Percentiles rank a stretch among this genome's conserved stretches.
Evolutionary conservation across 2,113 vertebrate species (phyloP).

Genomic region (Salminus brasiliensis): DNA sequence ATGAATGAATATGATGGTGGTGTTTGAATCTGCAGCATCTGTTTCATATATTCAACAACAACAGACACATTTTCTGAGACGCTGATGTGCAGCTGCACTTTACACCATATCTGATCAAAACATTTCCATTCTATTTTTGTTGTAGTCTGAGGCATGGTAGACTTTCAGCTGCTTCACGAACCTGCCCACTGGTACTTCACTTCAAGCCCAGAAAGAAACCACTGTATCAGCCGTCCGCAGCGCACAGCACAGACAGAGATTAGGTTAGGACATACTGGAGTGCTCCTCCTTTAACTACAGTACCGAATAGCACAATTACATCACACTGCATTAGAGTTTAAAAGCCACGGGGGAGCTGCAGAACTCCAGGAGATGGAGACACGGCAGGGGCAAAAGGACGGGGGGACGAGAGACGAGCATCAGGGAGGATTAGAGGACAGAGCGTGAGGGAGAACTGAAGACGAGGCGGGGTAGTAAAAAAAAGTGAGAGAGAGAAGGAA

Average conservation of each 20-base stretch:
- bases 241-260: neutral
- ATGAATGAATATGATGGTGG: too few relatives aligned
- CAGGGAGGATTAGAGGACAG: constrained; percentile 4
- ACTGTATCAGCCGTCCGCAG: too few relatives aligned
- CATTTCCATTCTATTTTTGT: too few relatives aligned
- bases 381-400: neutral
- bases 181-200: too few relatives aligned
- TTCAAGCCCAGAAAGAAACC: too few relatives aligned
- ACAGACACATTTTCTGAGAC: too few relatives aligned
- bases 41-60: too few relatives aligned
- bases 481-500: neutral
- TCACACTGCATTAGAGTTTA: neutral
- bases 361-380: constrained; percentile 1
- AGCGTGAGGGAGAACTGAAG: neutral
- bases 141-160: too few relatives aligned
- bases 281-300: constrained; percentile 38
- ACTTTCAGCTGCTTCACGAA: too few relatives aligned
- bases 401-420: neutral
- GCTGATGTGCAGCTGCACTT: too few relatives aligned
- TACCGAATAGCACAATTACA: neutral
- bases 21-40: too few relatives aligned
- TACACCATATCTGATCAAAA: too few relatives aligned
- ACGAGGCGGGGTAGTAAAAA: neutral
- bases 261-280: neutral
- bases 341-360: constrained; percentile 11